A percentile compares a stretch with the other conserved stretches of the same genome.
Conservation (phyloP, 2,113 vertebrate species). For the Phalacrocorax carbo region DNA sequence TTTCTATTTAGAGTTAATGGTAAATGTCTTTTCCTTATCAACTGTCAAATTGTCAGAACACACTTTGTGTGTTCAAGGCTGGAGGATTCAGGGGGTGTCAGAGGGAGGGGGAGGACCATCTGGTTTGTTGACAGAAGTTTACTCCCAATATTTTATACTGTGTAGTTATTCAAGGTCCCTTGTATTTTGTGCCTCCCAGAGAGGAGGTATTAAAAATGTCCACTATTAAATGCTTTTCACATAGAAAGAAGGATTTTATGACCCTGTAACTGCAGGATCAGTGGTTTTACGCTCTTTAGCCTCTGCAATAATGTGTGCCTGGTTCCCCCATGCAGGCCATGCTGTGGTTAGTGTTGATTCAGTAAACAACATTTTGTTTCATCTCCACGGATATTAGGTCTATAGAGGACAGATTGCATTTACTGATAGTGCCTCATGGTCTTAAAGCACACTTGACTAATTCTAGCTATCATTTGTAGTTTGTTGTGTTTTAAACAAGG, state of each 20-base stretch:
- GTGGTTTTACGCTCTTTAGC: constrained; percentile 66
- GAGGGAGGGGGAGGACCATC: constrained; percentile 44
- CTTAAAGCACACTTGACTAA: constrained; percentile 53
- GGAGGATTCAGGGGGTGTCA: not conserved
- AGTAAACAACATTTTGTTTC: constrained; percentile 58
- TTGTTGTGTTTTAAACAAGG: constrained; percentile 46
- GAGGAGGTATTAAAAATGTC: constrained; percentile 62
- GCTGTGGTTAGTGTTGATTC: constrained; percentile 60
- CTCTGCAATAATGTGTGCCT: constrained; percentile 40
- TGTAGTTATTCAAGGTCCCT: constrained; percentile 65
- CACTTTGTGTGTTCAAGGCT: constrained; percentile 35
- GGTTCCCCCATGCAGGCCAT: constrained; percentile 22
- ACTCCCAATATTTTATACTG: constrained; percentile 62
- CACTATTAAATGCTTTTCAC: constrained; percentile 69
- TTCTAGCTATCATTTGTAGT: constrained; percentile 4
- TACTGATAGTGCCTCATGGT: constrained; percentile 40
- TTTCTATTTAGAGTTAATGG: constrained; percentile 56
- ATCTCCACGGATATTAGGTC: constrained; percentile 50
- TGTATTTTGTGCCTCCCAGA: constrained; percentile 55
- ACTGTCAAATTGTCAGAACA: constrained; percentile 66
- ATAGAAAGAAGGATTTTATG: constrained; percentile 71
- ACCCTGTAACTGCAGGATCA: constrained; percentile 67
- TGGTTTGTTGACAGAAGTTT: constrained; percentile 64
- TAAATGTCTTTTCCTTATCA: constrained; percentile 56
- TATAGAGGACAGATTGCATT: constrained; percentile 49